Conservation (phyloP, 2,888 invertebrate genomes). For the Ormyrus labotus region DNA sequence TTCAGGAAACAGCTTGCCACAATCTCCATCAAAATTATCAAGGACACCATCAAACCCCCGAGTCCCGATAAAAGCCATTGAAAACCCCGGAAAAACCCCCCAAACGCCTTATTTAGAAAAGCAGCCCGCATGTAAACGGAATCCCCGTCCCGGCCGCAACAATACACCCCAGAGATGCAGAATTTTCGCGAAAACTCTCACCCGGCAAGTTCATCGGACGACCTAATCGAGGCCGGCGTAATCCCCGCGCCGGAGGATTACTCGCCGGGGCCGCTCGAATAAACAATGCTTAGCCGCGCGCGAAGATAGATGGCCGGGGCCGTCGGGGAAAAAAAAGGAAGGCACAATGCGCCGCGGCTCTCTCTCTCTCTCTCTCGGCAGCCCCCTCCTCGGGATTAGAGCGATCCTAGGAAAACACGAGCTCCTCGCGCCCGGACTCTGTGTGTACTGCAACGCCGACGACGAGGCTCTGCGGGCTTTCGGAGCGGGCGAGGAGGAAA, state of each 20-base stretch:
- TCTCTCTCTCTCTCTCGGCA: not conserved
- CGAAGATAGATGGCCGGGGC: not conserved
- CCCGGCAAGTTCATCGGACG: conserved; percentile 22
- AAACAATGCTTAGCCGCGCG: conserved; percentile 61
- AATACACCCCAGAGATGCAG: not conserved
- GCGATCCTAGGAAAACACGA: conserved; percentile 21
- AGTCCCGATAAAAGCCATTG: not conserved
- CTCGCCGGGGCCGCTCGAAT: conserved; percentile 53
- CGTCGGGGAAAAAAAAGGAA: too few species aligned
- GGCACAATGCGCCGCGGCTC: too few species aligned
- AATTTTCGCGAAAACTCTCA: conserved; percentile 39
- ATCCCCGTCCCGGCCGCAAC: not conserved
- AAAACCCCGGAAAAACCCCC: not conserved
- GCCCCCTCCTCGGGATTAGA: conserved; percentile 2
- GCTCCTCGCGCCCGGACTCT: too few species aligned
- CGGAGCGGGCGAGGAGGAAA: not conserved
- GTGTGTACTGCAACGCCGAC: too few species aligned
- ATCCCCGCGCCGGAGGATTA: conserved; percentile 65
- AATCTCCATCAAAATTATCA: not conserved
- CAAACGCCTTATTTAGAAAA: not conserved
- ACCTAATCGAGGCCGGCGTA: conserved; percentile 66
- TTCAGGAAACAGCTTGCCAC: too few species aligned
- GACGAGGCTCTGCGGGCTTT: too few species aligned
- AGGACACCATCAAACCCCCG: too few species aligned
- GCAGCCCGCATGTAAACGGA: not conserved